These are phyloP conservation scores for Takifugu rubripes DNA, from an alignment of 2,797 vertebrate species.

Conservation along the genomic window DNA sequence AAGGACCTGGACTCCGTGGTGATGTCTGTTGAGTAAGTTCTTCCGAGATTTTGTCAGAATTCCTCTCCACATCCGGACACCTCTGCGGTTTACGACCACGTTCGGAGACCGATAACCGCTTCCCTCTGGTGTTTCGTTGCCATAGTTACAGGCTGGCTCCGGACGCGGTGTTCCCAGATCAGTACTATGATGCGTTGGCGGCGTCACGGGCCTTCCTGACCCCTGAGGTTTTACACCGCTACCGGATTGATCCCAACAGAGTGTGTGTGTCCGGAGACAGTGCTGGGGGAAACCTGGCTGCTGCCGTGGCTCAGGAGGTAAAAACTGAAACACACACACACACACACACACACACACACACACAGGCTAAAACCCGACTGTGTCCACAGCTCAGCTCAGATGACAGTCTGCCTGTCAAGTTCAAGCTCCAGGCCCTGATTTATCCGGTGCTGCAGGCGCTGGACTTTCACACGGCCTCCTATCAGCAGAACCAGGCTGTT, in stretches of 20 bases:
- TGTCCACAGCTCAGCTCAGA: slow-evolving; percentile 80
- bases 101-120: not conserved
- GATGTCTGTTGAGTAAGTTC: slow-evolving; percentile 91
- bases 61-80: too few species aligned
- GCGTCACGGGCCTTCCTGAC: slow-evolving; percentile 84
- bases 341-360: not conserved
- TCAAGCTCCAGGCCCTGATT: slow-evolving; percentile 89
- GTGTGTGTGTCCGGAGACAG: slow-evolving; percentile 92
- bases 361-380: not conserved
- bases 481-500: slow-evolving; percentile 87
- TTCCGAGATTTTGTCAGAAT: not conserved
- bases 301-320: slow-evolving; percentile 90
- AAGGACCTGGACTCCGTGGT: slow-evolving; percentile 88
- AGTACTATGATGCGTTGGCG: slow-evolving; percentile 82
- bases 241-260: slow-evolving; percentile 80
- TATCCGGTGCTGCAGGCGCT: slow-evolving; percentile 92
- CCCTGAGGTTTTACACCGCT: slow-evolving; percentile 72
- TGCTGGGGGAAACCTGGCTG: slow-evolving; percentile 92
- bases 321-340: slow-evolving; percentile 1
- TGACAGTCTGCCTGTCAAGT: slow-evolving; percentile 59
- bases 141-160: slow-evolving; percentile 90
- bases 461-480: slow-evolving; percentile 93
- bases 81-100: too few species aligned
- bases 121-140: too few species aligned
- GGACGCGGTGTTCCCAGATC: slow-evolving; percentile 85